These are phyloP conservation scores for Vulpes vulpes DNA, from an alignment of 2,113 vertebrate species.

Conservation along the genomic window DNA sequence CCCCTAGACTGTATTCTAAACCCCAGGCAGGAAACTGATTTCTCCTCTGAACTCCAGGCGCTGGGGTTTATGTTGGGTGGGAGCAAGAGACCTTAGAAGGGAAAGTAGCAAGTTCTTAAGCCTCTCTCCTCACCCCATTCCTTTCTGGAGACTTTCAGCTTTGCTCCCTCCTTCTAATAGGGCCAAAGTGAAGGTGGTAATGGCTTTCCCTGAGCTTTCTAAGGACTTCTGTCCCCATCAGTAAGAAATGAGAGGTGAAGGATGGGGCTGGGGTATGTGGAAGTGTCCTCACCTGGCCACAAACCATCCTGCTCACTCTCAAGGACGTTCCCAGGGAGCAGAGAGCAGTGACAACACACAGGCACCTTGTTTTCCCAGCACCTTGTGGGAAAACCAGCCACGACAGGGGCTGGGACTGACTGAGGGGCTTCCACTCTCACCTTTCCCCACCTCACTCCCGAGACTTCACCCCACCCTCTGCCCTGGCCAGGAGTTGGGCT, in stretches of 20 bases:
- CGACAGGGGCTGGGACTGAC: not conserved
- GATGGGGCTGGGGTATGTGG: accelerated
- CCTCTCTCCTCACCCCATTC: not conserved
- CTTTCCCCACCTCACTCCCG: not conserved
- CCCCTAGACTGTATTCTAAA: not conserved
- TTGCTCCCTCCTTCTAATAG: not conserved
- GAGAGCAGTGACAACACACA: not conserved
- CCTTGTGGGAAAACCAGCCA: not conserved
- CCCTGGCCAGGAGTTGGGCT: not conserved
- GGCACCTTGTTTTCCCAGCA: not conserved
- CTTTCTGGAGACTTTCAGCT: not conserved
- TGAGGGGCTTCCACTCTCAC: not conserved
- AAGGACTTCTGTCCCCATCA: not conserved
- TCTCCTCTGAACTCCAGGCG: not conserved
- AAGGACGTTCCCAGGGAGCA: not conserved
- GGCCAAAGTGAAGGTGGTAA: not conserved
- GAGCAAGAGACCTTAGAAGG: not conserved
- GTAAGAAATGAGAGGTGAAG: conserved; percentile 5
- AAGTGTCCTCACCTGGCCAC: not conserved
- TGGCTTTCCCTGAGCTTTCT: not conserved
- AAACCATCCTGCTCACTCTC: not conserved
- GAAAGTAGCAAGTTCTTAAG: not conserved
- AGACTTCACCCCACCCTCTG: not conserved
- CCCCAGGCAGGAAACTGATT: not conserved
- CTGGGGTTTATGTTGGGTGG: not conserved